These are phyloP conservation scores for Polyodon spathula DNA, from an alignment of 2,113 vertebrate genomes.

Conservation along the genomic window DNA sequence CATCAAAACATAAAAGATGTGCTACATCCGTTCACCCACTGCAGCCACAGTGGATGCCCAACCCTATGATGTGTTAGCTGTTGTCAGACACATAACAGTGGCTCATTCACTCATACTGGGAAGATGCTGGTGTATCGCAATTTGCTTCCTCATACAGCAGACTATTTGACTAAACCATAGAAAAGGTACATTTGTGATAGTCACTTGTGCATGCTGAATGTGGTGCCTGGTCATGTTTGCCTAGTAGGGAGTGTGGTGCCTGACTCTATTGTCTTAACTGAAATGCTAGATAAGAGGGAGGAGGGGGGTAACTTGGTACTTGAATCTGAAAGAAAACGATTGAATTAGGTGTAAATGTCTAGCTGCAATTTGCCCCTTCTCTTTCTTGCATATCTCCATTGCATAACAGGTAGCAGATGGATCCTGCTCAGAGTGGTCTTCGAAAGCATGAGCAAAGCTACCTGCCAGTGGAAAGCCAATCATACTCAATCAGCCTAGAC, in stretches of 20 bases:
- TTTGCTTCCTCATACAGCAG: neutral
- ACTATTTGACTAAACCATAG: neutral
- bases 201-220: neutral
- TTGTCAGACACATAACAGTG: neutral
- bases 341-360: slow-evolving; percentile 47
- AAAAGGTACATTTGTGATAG: neutral
- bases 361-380: slow-evolving; percentile 43
- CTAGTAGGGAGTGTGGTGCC: slow-evolving; percentile 8
- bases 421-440: neutral
- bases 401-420: neutral
- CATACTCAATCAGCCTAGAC: slow-evolving; percentile 44
- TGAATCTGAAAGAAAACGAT: slow-evolving; percentile 32
- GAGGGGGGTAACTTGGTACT: neutral
- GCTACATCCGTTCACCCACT: too few species aligned
- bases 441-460: slow-evolving; percentile 14
- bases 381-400: slow-evolving; percentile 21
- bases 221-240: neutral
- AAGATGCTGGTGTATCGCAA: neutral
- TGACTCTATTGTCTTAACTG: slow-evolving; percentile 12
- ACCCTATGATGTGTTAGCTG: neutral
- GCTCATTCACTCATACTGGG: neutral
- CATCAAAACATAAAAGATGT: too few species aligned
- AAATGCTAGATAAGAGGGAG: neutral
- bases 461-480: slow-evolving; percentile 41
- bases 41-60: too few species aligned